Evolutionary conservation across 2,888 invertebrate genomes (phyloP).

Genomic region (Acleris cristana): DNA sequence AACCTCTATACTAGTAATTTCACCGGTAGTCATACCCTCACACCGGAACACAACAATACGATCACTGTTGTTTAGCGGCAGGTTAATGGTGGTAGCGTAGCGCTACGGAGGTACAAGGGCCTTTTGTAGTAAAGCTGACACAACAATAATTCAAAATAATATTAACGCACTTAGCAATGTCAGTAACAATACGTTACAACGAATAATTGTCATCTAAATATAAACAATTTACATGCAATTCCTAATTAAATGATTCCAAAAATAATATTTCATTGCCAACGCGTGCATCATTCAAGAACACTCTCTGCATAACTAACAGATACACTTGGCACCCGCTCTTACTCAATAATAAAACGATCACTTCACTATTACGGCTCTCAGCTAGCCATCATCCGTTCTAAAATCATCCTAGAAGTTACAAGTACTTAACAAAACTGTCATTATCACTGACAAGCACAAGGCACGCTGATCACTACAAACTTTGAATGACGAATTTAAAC

Average conservation of each 20-base stretch:
- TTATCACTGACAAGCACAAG: conserved; percentile 70
- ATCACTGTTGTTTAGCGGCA: too few species aligned
- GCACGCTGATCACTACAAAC: conserved; percentile 52
- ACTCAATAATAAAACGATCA: conserved; percentile 19
- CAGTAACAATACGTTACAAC: too few species aligned
- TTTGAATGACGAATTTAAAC: conserved; percentile 27
- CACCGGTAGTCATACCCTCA: too few species aligned
- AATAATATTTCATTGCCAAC: neutral
- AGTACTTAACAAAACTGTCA: conserved; percentile 72
- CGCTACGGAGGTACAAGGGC: too few species aligned
- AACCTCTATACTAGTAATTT: too few species aligned
- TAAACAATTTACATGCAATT: neutral
- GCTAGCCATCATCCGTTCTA: conserved; percentile 42
- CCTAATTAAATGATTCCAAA: neutral
- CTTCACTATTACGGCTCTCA: conserved; percentile 9
- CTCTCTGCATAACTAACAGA: neutral
- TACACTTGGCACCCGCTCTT: conserved; percentile 11
- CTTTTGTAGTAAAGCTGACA: too few species aligned
- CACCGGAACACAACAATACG: too few species aligned
- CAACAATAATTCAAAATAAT: too few species aligned
- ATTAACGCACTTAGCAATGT: too few species aligned
- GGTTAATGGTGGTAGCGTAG: too few species aligned
- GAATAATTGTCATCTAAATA: too few species aligned
- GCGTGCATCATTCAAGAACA: neutral
- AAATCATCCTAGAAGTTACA: conserved; percentile 72